Evolutionary conservation across 2,888 invertebrate genomes (phyloP).

Genomic region (Norana najaformis): DNA sequence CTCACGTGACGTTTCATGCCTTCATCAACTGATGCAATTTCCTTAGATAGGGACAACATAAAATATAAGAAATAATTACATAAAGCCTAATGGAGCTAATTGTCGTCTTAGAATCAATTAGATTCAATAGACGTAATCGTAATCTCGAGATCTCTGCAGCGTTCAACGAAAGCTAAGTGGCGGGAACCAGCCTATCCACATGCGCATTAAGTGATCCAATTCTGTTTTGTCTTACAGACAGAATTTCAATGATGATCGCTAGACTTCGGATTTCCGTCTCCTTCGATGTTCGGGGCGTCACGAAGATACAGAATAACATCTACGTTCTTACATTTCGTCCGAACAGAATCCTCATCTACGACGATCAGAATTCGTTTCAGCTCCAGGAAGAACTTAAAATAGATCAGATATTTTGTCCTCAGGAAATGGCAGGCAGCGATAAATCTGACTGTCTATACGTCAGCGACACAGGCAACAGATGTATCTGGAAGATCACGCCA

Average conservation of each 20-base stretch:
- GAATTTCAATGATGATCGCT: not conserved
- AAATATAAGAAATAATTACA: too few relatives aligned
- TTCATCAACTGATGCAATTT: too few relatives aligned
- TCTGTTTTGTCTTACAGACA: not conserved
- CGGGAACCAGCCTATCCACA: too few relatives aligned
- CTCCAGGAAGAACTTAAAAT: not conserved
- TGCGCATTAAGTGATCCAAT: too few relatives aligned
- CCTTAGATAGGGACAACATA: too few relatives aligned
- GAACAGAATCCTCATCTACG: not conserved
- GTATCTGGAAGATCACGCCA: not conserved
- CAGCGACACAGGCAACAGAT: not conserved
- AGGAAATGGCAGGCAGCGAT: not conserved
- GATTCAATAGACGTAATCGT: too few relatives aligned
- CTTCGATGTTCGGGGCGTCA: not conserved
- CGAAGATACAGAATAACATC: not conserved
- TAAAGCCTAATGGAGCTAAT: too few relatives aligned
- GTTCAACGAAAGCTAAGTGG: too few relatives aligned
- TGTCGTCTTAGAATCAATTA: too few relatives aligned
- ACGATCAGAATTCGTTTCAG: not conserved
- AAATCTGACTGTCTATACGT: not conserved
- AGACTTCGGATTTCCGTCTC: not conserved
- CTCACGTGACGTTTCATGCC: too few relatives aligned
- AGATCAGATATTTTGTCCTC: not conserved
- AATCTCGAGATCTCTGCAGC: too few relatives aligned
- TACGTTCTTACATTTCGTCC: conserved; percentile 16